Evolutionary conservation across 2,888 invertebrate genomes (phyloP).

Genomic region (Ceramica pisi): DNA sequence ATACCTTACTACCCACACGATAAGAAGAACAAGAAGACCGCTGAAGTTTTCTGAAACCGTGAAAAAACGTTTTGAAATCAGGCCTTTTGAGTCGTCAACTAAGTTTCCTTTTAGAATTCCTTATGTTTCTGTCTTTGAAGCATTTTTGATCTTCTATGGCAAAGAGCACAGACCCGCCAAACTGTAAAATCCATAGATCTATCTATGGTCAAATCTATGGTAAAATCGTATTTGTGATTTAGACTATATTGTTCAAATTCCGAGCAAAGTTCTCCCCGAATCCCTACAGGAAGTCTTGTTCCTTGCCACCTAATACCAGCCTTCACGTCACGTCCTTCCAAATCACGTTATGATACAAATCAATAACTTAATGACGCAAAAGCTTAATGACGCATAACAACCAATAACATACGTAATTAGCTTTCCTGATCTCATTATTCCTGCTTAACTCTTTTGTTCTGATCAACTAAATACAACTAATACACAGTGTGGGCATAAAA

Average conservation of each 20-base stretch:
- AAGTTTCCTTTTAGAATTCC: neutral
- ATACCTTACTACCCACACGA: too few relatives aligned
- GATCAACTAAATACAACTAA: conserved; percentile 11
- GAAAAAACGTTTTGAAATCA: neutral
- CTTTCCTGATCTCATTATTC: conserved; percentile 5
- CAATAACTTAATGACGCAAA: too few relatives aligned
- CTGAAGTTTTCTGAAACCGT: neutral
- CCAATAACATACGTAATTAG: neutral
- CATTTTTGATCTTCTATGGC: too few relatives aligned
- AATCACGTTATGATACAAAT: neutral
- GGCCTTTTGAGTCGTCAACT: too few relatives aligned
- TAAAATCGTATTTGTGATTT: too few relatives aligned
- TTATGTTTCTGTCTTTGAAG: neutral
- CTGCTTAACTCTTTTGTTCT: conserved; percentile 24
- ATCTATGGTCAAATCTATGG: too few relatives aligned
- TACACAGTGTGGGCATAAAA: conserved; percentile 45
- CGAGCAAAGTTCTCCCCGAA: neutral
- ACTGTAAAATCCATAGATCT: too few relatives aligned
- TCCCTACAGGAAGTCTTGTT: neutral
- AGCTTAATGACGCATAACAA: neutral
- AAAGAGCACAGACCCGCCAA: too few relatives aligned
- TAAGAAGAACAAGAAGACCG: too few relatives aligned
- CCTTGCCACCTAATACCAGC: too few relatives aligned
- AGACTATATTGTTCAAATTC: too few relatives aligned
- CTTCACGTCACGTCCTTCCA: neutral